Evolutionary conservation across 2,113 vertebrate species (phyloP), one percentile per base, ranked within the genome.

Genomic region (Rhineura floridana): DNA sequence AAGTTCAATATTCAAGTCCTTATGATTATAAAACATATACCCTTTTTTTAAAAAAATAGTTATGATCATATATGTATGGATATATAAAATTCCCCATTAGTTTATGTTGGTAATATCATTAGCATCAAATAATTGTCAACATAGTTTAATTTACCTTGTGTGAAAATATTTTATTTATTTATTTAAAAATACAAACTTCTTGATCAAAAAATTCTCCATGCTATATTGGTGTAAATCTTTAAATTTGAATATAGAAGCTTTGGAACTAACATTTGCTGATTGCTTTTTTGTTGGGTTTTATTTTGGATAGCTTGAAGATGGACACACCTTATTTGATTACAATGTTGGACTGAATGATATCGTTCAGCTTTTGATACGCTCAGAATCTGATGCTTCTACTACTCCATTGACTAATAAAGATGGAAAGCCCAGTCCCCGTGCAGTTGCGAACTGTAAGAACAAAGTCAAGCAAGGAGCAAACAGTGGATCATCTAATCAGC

Each of bases 261-360:
- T 63, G 75, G 33, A 85, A 65, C 39, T 52, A 59, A 36, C 73
- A 17, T 25, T 46, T 78, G 21, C 52, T 83, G 77, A 85, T 70
- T 42, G 3, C 13, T 69, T n/a, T 85, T 7, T 83, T 87, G 59
- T 69, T 81, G 19, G 19, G 0, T 91, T 94, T 95, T 94, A 87
- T 91, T 94, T 93, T 96, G 93, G 73, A 87, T 93, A 99, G 99
- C 97, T 99, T 97, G 99, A 99, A 97, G 98, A 99, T 96, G 99
- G 99, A 93, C 98, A 99, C 93, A 99, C 98, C 62, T 97, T 99
- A 90, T 99, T 99, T 96, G 99, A 99, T 96, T 99, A 99, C 94
- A 98, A 99, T 91, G 99, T 99, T 93, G 98, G 99, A 93, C 97
- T 99, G 91, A 99, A 99, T 91, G 99, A 99, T 96, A 99, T 99